Base-by-base conservation (phyloP, 2,888 invertebrate genomes). In the Blastobasis lacticolella region DNA sequence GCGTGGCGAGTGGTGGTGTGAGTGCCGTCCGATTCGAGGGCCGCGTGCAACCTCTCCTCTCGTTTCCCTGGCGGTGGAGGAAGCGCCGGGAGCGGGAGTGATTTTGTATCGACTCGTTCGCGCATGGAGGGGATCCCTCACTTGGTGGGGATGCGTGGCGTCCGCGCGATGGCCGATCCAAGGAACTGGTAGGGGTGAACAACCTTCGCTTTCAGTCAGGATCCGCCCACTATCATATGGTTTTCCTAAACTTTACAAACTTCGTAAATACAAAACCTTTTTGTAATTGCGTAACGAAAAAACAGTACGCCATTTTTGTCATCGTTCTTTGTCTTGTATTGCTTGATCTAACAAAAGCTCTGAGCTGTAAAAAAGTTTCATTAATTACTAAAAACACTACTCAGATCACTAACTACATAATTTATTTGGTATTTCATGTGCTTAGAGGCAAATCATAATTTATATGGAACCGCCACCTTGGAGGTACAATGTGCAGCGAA, bases 41-140 rank as follows among this genome's bases (percentile, higher is more conserved):
- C 75, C 73, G 77, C 71, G 74, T 70, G 66, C 81, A 72, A 84
- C 84, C 84, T 83, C 85, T 83, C 87, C 86, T 85, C 87, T 84
- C 79, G 75, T 76, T 80, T 81, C 71, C 82, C 80, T 81, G 76
- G 67, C 76, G 71, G 82, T 81, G 82, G 86, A 81, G 86, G 87
- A 82, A 82, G 75, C 81, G 85, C 73, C 81, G 86, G 86, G 87
- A 86, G 84, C 85, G 87, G 87, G 83, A 84, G 86, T 84, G 81
- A 84, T 81, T 86, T 85, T 78, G 80, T 81, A 65, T 69, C 63
- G 71, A 66, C 75, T 8, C 40, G 45, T 45, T 23, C 77, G 75
- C 78, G 77, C 72, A 82, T 88, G 88, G 88, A 87, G 88, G 88
- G 88, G 88, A 87, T 86, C 85, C 78, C 81, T 80, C 72, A 73